Evolutionary conservation across 2,797 vertebrate species (phyloP), one percentile per base, ranked within the genome.

Genomic region (Catostomus latipinnis): DNA sequence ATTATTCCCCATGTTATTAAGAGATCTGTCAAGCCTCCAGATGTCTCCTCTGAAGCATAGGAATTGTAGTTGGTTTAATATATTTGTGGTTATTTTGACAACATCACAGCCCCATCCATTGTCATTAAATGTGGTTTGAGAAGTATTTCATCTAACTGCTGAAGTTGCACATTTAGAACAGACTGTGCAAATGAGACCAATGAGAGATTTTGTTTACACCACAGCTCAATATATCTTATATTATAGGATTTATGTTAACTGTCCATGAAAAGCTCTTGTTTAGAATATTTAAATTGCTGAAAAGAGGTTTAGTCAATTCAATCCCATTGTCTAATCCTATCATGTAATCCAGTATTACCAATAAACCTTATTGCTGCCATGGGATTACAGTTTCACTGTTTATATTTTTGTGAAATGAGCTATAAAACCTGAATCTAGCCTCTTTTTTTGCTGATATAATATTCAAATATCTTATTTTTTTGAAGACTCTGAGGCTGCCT

Each of bases 161-260:
- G 76, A 80, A 6, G 10, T 12, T 71, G 60, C 72, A 80, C 45
- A 70, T 50, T 22, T 66, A 43, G 18, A 45, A 70, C 66, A 69
- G 70, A 22, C 34, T 50, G 14, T 48, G 9, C 54, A 12, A 43
- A 50, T 6, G 5, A 45, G 71, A 46, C 54, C 57, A 46, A 53
- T 13, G 1, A 57, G 16, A 50, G 6, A 49, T 52, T 62, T 34
- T 1, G 8, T 50, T 73, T 58, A 61, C 5, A 1, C 1, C 7
- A 0, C 0, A 22, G 13, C 5, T 71, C 1, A 16, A 60, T 13
- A 49, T 13, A 50, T 50, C 9, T 22, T n/a, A 60, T 34, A 12
- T 61, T 61, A 71, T n/a, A 22, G 67, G 57, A 78, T 78, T 78
- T 10, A 22, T 22, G 16, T 18, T 18, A 18, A 18, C 16, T 18